phyloP scores from a whole-genome alignment of 2,888 invertebrate species.

The Molanna angustata region DNA sequence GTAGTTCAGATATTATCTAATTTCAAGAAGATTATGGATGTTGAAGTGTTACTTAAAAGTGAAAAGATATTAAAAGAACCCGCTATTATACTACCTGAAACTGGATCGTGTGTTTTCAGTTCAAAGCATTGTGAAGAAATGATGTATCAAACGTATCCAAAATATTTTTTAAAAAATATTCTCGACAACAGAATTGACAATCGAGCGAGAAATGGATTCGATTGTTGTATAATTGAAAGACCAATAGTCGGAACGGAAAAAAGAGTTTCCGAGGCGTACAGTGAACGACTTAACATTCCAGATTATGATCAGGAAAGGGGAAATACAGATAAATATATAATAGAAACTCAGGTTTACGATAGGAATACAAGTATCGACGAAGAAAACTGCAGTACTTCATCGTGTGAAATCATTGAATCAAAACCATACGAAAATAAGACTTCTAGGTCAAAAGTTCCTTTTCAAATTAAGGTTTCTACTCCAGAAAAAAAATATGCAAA shows the following conservation, averaged over 20 bases:
- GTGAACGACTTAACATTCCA: no score
- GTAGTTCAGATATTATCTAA: no score
- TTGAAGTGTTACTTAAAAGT: slow-evolving; percentile 27
- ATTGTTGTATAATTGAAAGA: no score
- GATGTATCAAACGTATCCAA: not conserved
- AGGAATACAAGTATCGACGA: not conserved
- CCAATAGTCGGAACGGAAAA: no score
- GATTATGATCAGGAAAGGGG: no score
- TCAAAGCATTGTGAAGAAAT: not conserved
- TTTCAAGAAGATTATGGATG: slow-evolving; percentile 19
- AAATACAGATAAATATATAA: no score
- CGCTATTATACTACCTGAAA: slow-evolving; percentile 7
- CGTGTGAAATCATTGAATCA: slow-evolving; percentile 10
- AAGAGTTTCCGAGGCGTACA: no score
- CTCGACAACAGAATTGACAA: not conserved
- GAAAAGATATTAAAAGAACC: slow-evolving; percentile 27
- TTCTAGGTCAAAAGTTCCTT: slow-evolving; percentile 5
- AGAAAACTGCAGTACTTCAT: slow-evolving; percentile 13
- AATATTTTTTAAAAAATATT: not conserved
- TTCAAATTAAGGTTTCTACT: no score
- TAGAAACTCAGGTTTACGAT: not conserved
- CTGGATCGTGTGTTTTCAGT: not conserved
- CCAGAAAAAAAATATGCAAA: no score
- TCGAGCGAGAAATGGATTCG: no score
- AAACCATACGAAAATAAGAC: slow-evolving; percentile 7